A percentile compares a stretch with the other conserved stretches of the same genome.
Conservation (phyloP, 2,888 invertebrate species). For the Drosophila paramelanica region DNA sequence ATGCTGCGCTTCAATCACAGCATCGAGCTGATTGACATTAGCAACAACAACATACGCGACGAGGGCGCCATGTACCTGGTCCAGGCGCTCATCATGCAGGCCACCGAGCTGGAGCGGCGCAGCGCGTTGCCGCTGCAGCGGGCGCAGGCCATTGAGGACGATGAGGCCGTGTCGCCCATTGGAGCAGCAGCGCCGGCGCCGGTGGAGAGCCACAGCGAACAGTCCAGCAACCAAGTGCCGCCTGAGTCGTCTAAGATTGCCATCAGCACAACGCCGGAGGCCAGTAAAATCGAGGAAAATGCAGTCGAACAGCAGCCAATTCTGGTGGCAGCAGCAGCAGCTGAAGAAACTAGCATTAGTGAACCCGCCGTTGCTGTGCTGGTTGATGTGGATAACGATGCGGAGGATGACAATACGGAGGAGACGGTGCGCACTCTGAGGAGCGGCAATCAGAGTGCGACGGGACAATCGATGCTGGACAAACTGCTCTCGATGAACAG, state of each 20-base stretch:
- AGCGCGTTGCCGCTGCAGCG: conserved; percentile 69
- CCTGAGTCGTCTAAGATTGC: conserved; percentile 1
- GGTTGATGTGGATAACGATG: conserved; percentile 78
- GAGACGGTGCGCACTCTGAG: conserved; percentile 80
- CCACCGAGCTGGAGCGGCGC: conserved; percentile 83
- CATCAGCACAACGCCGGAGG: background rate
- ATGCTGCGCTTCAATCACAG: conserved; percentile 90
- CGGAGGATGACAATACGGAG: conserved; percentile 82
- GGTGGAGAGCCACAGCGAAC: conserved; percentile 1
- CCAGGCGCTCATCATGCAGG: conserved; percentile 90
- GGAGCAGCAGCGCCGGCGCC: conserved; percentile 35
- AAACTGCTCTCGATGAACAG: conserved; percentile 84
- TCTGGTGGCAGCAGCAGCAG: background rate
- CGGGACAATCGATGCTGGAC: conserved; percentile 83
- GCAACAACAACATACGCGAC: conserved; percentile 88
- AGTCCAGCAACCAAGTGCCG: conserved; percentile 3
- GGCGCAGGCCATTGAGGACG: conserved; percentile 78
- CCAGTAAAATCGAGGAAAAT: background rate
- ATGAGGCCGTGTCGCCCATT: conserved; percentile 67
- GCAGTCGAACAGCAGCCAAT: conserved; percentile 12
- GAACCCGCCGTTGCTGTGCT: conserved; percentile 45
- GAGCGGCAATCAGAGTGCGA: conserved; percentile 50
- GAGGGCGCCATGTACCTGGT: conserved; percentile 89
- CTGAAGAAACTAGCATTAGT: conserved; percentile 7
- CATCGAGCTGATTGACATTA: conserved; percentile 92